Base-by-base conservation (phyloP, 2,888 invertebrate species). In the Pollenia amentaria region DNA sequence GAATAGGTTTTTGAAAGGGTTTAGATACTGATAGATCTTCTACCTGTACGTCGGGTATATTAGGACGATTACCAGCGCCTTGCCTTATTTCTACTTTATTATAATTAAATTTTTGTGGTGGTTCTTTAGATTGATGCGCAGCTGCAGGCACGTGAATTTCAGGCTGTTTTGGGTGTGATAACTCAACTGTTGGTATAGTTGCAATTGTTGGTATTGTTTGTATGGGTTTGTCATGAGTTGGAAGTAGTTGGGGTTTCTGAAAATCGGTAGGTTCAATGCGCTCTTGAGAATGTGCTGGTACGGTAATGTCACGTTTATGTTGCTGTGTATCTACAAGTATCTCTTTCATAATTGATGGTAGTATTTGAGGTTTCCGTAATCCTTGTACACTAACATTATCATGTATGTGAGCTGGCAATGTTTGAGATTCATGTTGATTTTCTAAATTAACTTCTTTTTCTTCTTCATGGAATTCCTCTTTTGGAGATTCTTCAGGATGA, bases 271-370 rank as follows among this genome's bases (percentile, higher is more conserved):
- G n/a, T 9, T 1, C 8, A 9, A 55, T 16, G 3, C 42, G 42
- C 42, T 69, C 69, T 21, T 70, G 48, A 62, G 57, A 18, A 46
- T 18, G 3, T n/a, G 18, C n/a, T 65, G 72, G 29, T 40, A 92
- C 92, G n/a, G 92, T 91, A 86, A 92, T 91, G 55, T 92, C 92
- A n/a, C 92, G 91, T 76, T 90, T 88, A 38, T 77, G 46, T 38
- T 65, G 69, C 3, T 79, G 42, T 14, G 12, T n/a, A 2, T 38
- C n/a, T n/a, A 18, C 1, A 18, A 2, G 1, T 8, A 12, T 9
- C 12, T 60, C 12, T 21, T 70, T 55, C 21, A 72, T 48, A 48
- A 77, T 8, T 12, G 16, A 6, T 64, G 65, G 51, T 48, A 67
- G 11, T 21, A 40, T 48, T 77, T 77, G 77, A 16, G 42, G 42